phyloP scores from a whole-genome alignment of 2,888 invertebrate species.

The Pandemis corylana region DNA sequence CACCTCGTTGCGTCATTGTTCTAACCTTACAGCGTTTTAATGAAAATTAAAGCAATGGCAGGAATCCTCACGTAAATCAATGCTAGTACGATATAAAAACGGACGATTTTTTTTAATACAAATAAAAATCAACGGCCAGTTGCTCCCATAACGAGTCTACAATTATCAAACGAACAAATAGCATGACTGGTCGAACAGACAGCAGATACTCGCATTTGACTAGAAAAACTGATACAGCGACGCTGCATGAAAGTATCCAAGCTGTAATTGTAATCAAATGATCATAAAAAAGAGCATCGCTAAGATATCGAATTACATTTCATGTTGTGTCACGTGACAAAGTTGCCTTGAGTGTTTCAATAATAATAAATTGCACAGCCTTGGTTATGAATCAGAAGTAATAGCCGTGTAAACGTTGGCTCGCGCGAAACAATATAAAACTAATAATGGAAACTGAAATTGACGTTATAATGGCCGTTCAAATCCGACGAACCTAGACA shows the following conservation, averaged over 20 bases:
- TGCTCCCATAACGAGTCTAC: neutral
- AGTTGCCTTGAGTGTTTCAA: slow-evolving; percentile 30
- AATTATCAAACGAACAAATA: neutral
- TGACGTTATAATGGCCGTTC: slow-evolving; percentile 38
- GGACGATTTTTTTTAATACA: neutral
- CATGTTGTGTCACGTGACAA: slow-evolving; percentile 10
- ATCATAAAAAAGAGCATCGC: neutral
- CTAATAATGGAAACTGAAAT: slow-evolving; percentile 36
- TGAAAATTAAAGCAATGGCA: neutral
- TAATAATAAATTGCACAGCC: slow-evolving; percentile 49
- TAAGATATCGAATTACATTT: slow-evolving; percentile 10
- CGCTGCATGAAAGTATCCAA: neutral
- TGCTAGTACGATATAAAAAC: neutral
- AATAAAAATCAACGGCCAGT: neutral
- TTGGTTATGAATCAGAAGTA: slow-evolving; percentile 54
- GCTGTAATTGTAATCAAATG: neutral
- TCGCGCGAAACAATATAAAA: slow-evolving; percentile 33
- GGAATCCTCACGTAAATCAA: neutral
- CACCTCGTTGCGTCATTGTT: slow-evolving; percentile 3
- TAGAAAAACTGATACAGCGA: neutral
- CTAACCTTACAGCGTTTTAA: neutral
- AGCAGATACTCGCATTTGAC: neutral
- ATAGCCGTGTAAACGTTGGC: slow-evolving; percentile 33
- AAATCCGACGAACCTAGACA: slow-evolving; percentile 31
- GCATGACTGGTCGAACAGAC: neutral